phyloP scores from a whole-genome alignment of 2,113 vertebrate genomes.

The Eretmochelys imbricata region DNA sequence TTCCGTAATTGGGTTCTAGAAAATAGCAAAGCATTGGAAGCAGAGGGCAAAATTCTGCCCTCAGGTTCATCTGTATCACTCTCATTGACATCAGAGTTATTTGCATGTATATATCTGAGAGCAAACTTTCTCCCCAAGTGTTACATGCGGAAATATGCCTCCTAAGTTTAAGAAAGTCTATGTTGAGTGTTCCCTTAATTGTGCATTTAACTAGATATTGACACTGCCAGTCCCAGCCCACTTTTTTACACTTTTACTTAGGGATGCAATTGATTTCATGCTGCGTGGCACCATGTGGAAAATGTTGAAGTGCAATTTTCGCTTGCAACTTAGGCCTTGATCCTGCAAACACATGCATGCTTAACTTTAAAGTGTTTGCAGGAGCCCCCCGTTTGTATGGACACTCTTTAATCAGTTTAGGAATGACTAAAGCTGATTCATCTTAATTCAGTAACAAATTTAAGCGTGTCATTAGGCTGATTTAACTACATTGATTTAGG shows the following conservation, averaged over 20 bases:
- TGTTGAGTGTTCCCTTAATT: neutral
- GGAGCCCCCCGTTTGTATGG: neutral
- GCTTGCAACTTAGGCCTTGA: neutral
- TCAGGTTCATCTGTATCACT: neutral
- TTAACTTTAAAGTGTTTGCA: neutral
- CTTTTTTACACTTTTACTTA: neutral
- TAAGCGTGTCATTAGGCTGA: constrained; percentile 11
- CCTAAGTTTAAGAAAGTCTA: fast-evolving
- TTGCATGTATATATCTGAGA: neutral
- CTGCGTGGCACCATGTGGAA: neutral
- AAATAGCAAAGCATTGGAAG: neutral
- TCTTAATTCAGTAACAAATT: neutral
- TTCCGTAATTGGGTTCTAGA: neutral
- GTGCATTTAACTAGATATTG: neutral
- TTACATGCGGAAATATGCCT: fast-evolving
- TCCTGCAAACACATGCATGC: neutral
- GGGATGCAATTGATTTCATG: neutral
- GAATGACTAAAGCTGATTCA: neutral
- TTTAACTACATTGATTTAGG: neutral
- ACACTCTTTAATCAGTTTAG: neutral
- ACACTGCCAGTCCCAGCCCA: neutral
- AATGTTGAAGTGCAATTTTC: neutral
- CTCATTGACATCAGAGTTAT: neutral
- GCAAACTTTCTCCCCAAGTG: neutral
- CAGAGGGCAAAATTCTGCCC: neutral